Base-by-base conservation (phyloP, 2,888 invertebrate species). In the Camptogramma bilineatum region DNA sequence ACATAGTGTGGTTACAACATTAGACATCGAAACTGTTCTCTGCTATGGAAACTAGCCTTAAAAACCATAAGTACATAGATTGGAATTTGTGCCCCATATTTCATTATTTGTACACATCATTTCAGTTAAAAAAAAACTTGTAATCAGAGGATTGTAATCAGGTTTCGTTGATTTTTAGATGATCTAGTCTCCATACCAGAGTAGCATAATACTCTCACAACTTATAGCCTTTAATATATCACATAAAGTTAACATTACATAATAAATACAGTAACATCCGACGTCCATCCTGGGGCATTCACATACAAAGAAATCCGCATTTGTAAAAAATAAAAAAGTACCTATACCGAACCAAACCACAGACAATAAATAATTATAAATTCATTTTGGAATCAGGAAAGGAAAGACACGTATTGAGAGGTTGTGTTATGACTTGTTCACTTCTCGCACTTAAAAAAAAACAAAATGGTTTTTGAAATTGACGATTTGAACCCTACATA, bases 151-250 rank as follows among this genome's bases (percentile, higher is more conserved):
- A 28, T 13, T 17, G 7, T 52, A 19, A 16, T 42, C 39, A 39
- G 2, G 1, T 18, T 44, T 10, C 39, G 3, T 5, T 18, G 24
- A 21, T 42, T 24, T 31, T 9, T 19, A 4, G 10, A 13, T 10
- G 13, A 28, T 44, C 44, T 55, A 31, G 48, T 51, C 48, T 64
- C 68, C 65, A 69, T 76, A 77, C 70, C 76, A 78, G 78, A 76
- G 21, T 75, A 77, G 73, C 52, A 62, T 73, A 73, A 79, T 75
- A 78, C 75, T 77, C 77, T 76, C 83, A 84, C 82, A 81, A 84
- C 79, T 82, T 85, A 84, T 86, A 87, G 83, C 84, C 86, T 82
- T 80, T 83, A 82, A 65, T 75, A 87, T 90, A 91, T 91, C 90
- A 90, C 90, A 90, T 85, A 83, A 82, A 83, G 79, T 84, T 85